Percentiles rank a stretch among this genome's conserved stretches.
These are phyloP conservation scores for Papilio protenor DNA, from an alignment of 2,888 invertebrate species.

Conservation along the genomic window DNA sequence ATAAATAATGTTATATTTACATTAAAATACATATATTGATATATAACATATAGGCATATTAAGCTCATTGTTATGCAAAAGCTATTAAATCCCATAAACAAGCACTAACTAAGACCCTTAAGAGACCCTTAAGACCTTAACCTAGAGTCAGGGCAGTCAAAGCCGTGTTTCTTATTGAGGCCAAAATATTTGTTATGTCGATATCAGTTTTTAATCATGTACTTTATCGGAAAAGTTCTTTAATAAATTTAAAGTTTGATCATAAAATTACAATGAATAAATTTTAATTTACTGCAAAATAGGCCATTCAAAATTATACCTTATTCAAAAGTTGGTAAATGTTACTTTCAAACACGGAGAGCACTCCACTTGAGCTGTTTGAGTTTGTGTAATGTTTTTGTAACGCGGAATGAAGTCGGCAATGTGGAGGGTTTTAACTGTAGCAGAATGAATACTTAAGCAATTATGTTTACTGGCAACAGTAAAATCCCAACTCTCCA, in stretches of 20 bases:
- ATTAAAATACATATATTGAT: not conserved
- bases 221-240: not conserved
- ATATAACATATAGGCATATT: too few species aligned
- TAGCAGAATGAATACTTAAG: not conserved
- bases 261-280: not conserved
- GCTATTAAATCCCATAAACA: not conserved
- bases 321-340: not conserved
- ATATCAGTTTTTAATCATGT: not conserved
- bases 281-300: not conserved
- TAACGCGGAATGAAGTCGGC: not conserved
- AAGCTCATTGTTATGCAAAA: not conserved
- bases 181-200: not conserved
- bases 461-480: not conserved
- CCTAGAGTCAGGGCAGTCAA: too few species aligned
- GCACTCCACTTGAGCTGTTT: not conserved
- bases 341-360: not conserved
- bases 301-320: not conserved
- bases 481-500: too few species aligned
- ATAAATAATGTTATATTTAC: not conserved
- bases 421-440: conserved; percentile 13
- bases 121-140: too few species aligned
- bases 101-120: not conserved
- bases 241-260: conserved; percentile 2
- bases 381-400: not conserved
- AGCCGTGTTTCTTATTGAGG: not conserved